These are phyloP conservation scores for Oryzias melastigma DNA, from an alignment of 2,113 vertebrate species.

Conservation along the genomic window DNA sequence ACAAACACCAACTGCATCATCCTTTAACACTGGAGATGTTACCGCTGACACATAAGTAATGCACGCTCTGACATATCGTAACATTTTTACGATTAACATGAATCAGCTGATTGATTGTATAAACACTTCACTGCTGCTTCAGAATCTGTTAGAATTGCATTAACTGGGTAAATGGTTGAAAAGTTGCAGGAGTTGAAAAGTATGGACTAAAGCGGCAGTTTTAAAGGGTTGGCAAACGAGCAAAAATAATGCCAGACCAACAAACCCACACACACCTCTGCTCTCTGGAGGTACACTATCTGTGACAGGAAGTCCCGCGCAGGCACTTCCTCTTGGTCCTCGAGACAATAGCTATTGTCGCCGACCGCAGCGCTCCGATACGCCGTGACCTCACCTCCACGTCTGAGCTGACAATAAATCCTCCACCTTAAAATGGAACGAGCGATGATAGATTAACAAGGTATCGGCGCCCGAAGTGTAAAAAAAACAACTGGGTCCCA, in stretches of 20 bases:
- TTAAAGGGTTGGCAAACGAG: neutral
- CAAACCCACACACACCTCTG: constrained; percentile 57
- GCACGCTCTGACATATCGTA: too few relatives aligned
- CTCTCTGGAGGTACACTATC: constrained; percentile 68
- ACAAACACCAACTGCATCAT: too few relatives aligned
- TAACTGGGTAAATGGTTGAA: too few relatives aligned
- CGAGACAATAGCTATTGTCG: constrained; percentile 84
- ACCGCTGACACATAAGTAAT: too few relatives aligned
- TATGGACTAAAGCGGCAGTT: too few relatives aligned
- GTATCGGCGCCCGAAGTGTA: constrained; percentile 50
- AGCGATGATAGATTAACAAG: constrained; percentile 74
- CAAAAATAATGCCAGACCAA: constrained; percentile 6
- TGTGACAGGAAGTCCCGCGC: constrained; percentile 76
- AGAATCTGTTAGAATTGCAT: too few relatives aligned
- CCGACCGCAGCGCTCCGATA: constrained; percentile 51
- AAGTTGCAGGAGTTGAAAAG: too few relatives aligned
- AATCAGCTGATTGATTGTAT: too few relatives aligned
- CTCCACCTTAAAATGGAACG: constrained; percentile 68
- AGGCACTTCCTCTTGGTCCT: constrained; percentile 77
- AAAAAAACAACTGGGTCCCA: constrained; percentile 25
- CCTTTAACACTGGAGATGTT: too few relatives aligned
- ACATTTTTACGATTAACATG: too few relatives aligned
- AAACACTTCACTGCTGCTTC: too few relatives aligned
- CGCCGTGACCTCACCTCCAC: constrained; percentile 81
- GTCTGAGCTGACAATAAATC: constrained; percentile 76